Evolutionary conservation across 2,113 vertebrate species (phyloP).

Genomic region (Marmota monax): DNA sequence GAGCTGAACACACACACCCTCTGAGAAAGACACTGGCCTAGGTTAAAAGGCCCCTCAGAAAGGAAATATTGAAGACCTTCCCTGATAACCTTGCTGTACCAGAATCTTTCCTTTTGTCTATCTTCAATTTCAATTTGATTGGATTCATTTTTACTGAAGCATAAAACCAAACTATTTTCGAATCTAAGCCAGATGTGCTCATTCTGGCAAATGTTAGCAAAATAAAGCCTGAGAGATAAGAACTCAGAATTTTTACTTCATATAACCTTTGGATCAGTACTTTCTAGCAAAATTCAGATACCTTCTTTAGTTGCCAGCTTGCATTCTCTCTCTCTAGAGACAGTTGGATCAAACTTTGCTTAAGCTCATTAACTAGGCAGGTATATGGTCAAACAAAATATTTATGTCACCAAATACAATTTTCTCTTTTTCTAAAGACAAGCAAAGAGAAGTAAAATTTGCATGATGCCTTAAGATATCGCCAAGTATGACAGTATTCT

Average conservation of each 20-base stretch:
- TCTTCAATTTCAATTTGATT: conserved; percentile 72
- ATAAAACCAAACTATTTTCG: conserved; percentile 72
- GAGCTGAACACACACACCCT: rapidly evolving
- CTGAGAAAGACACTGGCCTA: not conserved
- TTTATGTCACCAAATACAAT: not conserved
- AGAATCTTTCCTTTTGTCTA: conserved; percentile 58
- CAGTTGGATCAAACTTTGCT: not conserved
- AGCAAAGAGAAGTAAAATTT: not conserved
- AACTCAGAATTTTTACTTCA: conserved; percentile 55
- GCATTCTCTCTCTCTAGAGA: not conserved
- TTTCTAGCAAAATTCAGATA: conserved; percentile 55
- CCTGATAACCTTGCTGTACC: conserved; percentile 36
- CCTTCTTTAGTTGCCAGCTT: not conserved
- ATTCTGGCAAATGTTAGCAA: conserved; percentile 72
- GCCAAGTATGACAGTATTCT: not conserved
- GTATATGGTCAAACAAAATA: conserved; percentile 9
- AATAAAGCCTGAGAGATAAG: conserved; percentile 73
- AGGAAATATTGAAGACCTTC: conserved; percentile 39
- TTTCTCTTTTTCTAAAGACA: conserved; percentile 21
- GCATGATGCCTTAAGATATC: not conserved
- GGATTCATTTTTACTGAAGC: conserved; percentile 75
- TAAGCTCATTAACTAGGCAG: not conserved
- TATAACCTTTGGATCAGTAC: conserved; percentile 54
- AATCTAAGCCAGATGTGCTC: conserved; percentile 78
- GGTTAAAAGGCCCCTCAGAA: conserved; percentile 26